Percentiles rank a stretch among this genome's conserved stretches.
These are phyloP conservation scores for Mercenaria mercenaria DNA, from an alignment of 1,140 invertebrate genomes.

Conservation along the genomic window DNA sequence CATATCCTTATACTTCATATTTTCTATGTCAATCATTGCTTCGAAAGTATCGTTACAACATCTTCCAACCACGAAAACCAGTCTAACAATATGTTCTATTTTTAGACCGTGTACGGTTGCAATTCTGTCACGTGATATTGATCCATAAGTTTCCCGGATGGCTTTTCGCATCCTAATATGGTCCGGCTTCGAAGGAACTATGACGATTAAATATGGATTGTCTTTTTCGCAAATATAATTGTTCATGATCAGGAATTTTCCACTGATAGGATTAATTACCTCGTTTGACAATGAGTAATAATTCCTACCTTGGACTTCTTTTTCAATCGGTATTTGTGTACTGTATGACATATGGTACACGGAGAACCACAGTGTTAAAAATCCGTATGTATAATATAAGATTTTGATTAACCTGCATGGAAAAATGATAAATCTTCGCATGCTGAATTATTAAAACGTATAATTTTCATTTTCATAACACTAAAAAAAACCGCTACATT, in stretches of 20 bases:
- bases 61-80: constrained; percentile 34
- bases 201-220: background rate
- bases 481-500: no score
- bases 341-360: no score
- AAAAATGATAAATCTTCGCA: no score
- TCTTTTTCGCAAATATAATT: background rate
- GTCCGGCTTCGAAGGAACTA: background rate
- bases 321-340: background rate
- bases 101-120: background rate
- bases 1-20: constrained; percentile 32
- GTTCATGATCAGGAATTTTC: background rate
- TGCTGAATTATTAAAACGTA: no score
- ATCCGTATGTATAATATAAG: no score
- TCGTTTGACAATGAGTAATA: background rate
- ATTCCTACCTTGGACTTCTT: background rate
- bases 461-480: no score
- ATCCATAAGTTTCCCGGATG: background rate
- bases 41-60: background rate
- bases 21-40: constrained; percentile 41
- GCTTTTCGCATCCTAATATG: background rate
- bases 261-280: background rate
- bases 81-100: background rate
- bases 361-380: no score
- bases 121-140: background rate
- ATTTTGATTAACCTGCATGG: no score